phyloP scores from a whole-genome alignment of 2,113 vertebrate species.

The Micronisus gabar region DNA sequence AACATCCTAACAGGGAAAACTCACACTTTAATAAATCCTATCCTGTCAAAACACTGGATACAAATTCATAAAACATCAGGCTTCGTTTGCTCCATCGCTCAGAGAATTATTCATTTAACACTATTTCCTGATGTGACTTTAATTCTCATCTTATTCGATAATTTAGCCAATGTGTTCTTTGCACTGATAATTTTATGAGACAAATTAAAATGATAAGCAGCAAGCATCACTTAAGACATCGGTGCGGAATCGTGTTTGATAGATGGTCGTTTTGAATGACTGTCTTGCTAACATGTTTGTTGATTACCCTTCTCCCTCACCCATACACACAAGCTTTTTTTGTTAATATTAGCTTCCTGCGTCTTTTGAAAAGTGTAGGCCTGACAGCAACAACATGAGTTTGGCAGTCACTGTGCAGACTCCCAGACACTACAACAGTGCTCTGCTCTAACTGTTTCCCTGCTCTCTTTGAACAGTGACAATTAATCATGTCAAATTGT shows the following conservation, averaged over 20 bases:
- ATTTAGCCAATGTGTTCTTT: not conserved
- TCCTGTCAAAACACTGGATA: not conserved
- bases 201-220: not conserved
- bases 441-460: not conserved
- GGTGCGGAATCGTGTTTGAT: not conserved
- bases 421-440: not conserved
- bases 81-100: not conserved
- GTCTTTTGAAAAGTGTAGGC: not conserved
- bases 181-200: not conserved
- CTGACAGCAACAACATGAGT: not conserved
- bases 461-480: not conserved
- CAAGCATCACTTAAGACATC: not conserved
- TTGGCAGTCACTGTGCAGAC: not conserved
- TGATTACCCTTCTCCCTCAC: not conserved
- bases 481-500: constrained; percentile 20
- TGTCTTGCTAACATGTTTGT: not conserved
- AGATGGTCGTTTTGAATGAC: not conserved
- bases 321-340: not conserved
- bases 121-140: not conserved
- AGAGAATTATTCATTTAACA: not conserved
- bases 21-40: not conserved
- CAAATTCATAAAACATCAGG: not conserved
- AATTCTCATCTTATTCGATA: not conserved
- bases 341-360: not conserved
- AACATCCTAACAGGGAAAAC: not conserved